These are phyloP conservation scores for Thermophis baileyi DNA, from an alignment of 2,113 vertebrate species.

Conservation along the genomic window DNA sequence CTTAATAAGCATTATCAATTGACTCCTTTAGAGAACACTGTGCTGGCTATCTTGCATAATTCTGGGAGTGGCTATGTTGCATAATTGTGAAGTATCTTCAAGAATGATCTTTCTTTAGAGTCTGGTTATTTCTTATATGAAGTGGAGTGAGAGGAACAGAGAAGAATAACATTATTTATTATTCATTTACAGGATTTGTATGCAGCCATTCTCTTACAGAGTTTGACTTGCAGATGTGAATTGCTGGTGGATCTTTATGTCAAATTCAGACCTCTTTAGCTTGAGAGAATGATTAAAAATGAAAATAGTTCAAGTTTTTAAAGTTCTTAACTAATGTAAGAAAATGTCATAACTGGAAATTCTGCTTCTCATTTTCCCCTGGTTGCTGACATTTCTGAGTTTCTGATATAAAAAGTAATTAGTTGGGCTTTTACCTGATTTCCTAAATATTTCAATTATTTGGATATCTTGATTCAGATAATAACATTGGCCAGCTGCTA, in stretches of 20 bases:
- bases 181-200: neutral
- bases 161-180: neutral
- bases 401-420: neutral
- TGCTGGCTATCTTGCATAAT: neutral
- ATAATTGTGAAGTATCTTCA: neutral
- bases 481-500: neutral
- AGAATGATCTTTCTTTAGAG: neutral
- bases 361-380: constrained; percentile 32
- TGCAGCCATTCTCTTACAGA: neutral
- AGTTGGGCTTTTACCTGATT: neutral
- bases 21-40: neutral
- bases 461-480: neutral
- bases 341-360: neutral
- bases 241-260: neutral
- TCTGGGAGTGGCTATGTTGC: neutral
- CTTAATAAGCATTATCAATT: neutral
- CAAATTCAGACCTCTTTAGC: neutral
- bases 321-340: neutral
- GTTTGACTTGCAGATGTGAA: neutral
- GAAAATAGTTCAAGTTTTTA: neutral
- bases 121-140: neutral
- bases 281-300: neutral
- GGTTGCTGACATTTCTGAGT: constrained; percentile 26
- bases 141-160: neutral
- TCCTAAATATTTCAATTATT: neutral